A percentile compares a stretch with the other conserved stretches of the same genome.
Conservation (phyloP, 2,113 vertebrate species). For the Lasiurus cinereus region DNA sequence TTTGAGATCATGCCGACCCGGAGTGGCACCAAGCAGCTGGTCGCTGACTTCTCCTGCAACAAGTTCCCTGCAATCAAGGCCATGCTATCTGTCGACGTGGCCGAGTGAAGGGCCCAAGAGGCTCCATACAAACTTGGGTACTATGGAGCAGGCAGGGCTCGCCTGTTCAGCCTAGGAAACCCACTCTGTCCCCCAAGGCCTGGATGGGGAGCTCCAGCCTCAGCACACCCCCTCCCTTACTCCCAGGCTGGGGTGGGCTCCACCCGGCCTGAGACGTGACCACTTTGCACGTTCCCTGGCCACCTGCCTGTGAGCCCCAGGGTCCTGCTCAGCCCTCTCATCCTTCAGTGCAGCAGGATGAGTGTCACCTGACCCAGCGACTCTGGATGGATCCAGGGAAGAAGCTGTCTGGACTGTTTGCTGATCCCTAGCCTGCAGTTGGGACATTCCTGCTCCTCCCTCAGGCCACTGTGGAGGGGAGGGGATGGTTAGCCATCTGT, state of each 20-base stretch:
- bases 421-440: background rate
- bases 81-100: conserved; percentile 85
- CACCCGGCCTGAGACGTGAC: background rate
- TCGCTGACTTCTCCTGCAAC: conserved; percentile 87
- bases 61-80: conserved; percentile 87
- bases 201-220: background rate
- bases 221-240: background rate
- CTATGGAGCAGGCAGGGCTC: background rate
- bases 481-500: background rate
- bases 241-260: background rate
- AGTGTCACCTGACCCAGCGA: background rate
- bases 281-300: conserved; percentile 36
- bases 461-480: background rate
- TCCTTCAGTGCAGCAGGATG: background rate
- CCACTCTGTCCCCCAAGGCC: background rate
- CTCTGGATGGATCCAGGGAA: background rate
- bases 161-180: conserved; percentile 13
- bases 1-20: conserved; percentile 86
- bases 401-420: background rate
- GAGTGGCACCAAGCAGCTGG: conserved; percentile 86
- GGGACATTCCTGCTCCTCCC: background rate
- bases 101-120: conserved; percentile 62
- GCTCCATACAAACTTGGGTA: conserved; percentile 50
- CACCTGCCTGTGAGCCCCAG: background rate
- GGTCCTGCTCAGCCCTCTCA: background rate